Base-by-base conservation (phyloP, 1,140 invertebrate species). In the Caenorhabditis brenneri region DNA sequence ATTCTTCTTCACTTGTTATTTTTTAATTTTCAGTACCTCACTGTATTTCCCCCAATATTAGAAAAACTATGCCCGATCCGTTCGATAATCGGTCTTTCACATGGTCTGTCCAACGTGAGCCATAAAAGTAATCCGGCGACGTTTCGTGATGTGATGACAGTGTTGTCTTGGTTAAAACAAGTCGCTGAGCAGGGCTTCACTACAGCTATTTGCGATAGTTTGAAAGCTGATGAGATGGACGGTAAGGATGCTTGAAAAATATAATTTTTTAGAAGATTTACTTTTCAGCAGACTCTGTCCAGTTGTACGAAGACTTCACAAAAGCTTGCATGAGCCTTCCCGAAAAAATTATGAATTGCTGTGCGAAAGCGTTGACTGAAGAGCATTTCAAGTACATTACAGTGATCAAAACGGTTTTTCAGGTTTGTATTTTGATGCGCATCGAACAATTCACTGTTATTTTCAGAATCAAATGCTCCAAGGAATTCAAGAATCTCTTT, bases 121-220 rank as follows among this genome's bases (percentile, higher is more conserved):
- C 9, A 33, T 24, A 22, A 6, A 2, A 27, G 4, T 10, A 10
- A 42, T 42, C 1, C 19, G 0, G 46, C n/a, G 3, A 46, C 65
- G 12, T 74, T 74, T 42, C 65, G 65, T 42, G 65, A 74, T 42
- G 36, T 74, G 6, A 74, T 74, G 36, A 74, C 65, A n/a, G 36
- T 74, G n/a, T 29, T 74, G 16, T 6, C 24, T 2, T 74, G 65
- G 65, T 10, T 74, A 6, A 74, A 74, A 46, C 33, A 74, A 2
- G 36, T 74, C 2, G 65, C n/a, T 10, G 36, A 74, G 24, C 33
- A 42, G n/a, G 33, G 15, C 3, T 24, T 74, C 22, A 9, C n/a
- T 9, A 12, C 7, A 12, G 19, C n/a, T 2, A 74, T 74, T 42
- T 42, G 12, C 24, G 36, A 46, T n/a, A 74, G 65, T 74, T 24